A percentile compares a stretch with the other conserved stretches of the same genome.
Conservation (phyloP, 2,797 vertebrate species). For the Aeoliscus strigatus region DNA sequence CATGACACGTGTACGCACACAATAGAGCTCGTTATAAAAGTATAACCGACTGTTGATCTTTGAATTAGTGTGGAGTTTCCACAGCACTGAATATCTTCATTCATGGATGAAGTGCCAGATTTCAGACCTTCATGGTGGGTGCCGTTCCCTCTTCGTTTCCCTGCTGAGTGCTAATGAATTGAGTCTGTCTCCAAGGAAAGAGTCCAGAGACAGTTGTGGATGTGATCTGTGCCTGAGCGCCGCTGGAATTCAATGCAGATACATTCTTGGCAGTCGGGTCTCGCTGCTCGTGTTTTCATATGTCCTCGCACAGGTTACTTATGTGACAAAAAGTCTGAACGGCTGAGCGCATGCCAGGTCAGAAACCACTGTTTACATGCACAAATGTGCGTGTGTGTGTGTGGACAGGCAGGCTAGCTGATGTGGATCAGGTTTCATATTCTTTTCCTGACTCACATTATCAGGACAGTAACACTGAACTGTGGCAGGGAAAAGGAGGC, state of each 20-base stretch:
- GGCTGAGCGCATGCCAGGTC: constrained; percentile 8
- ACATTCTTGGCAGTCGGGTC: constrained; percentile 31
- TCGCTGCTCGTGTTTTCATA: constrained; percentile 11
- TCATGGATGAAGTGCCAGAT: constrained; percentile 34
- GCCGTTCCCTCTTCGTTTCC: constrained; percentile 12
- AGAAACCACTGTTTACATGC: constrained; percentile 10
- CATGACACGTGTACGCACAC: constrained; percentile 27
- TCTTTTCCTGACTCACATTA: constrained; percentile 50
- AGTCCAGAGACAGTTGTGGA: constrained; percentile 3
- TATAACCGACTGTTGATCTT: constrained; percentile 8
- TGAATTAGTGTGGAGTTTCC: constrained; percentile 28
- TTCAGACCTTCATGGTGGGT: constrained; percentile 2
- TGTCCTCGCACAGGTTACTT: constrained; percentile 12
- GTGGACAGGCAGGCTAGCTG: constrained; percentile 27
- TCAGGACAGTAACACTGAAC: constrained; percentile 46
- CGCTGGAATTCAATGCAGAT: constrained; percentile 38
- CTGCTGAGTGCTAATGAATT: not conserved
- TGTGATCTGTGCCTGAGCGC: constrained; percentile 13
- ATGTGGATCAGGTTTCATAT: constrained; percentile 60
- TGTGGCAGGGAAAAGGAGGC: constrained; percentile 40
- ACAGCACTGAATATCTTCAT: constrained; percentile 28
- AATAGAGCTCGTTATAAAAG: constrained; percentile 32
- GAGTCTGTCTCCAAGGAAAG: not conserved
- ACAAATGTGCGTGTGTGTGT: constrained; percentile 24
- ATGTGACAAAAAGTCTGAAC: constrained; percentile 8